A percentile compares a stretch with the other conserved stretches of the same genome.
phyloP scores from a whole-genome alignment of 2,888 invertebrate species.

The Cecidostiba fungosa region DNA sequence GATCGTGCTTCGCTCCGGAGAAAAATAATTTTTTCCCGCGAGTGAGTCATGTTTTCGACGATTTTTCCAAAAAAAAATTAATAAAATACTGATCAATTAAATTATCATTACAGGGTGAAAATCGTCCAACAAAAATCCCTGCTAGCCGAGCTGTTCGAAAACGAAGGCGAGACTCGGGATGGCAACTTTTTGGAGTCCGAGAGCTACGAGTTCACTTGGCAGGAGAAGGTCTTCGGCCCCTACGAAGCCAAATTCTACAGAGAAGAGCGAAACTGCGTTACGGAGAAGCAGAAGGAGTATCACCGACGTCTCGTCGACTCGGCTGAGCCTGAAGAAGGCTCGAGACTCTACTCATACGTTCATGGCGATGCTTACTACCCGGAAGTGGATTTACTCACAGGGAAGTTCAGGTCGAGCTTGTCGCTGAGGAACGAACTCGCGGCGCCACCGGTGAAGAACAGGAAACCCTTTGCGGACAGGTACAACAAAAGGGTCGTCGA shows the following conservation, averaged over 20 bases:
- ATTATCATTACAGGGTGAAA: conserved; percentile 71
- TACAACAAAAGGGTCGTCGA: conserved; percentile 76
- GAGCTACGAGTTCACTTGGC: conserved; percentile 84
- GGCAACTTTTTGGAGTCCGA: conserved; percentile 75
- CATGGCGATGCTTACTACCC: conserved; percentile 82
- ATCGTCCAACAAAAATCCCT: conserved; percentile 76
- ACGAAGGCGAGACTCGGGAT: conserved; percentile 75
- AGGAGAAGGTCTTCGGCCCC: conserved; percentile 86
- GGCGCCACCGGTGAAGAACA: conserved; percentile 71
- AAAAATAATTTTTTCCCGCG: neutral
- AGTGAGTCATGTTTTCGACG: neutral
- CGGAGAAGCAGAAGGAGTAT: conserved; percentile 84
- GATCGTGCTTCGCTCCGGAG: neutral
- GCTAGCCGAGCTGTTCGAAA: conserved; percentile 76
- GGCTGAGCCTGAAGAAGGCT: conserved; percentile 73
- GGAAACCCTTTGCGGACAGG: conserved; percentile 74
- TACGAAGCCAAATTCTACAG: conserved; percentile 84
- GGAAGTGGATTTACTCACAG: conserved; percentile 57
- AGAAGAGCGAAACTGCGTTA: conserved; percentile 84
- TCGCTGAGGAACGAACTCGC: conserved; percentile 71
- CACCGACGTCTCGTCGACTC: conserved; percentile 78
- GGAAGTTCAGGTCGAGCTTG: conserved; percentile 69
- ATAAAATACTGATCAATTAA: too few relatives aligned
- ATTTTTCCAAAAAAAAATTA: neutral
- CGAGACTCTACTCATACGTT: conserved; percentile 83